Conservation (phyloP, 2,797 vertebrate genomes). For the Gorsachius magnificus region DNA sequence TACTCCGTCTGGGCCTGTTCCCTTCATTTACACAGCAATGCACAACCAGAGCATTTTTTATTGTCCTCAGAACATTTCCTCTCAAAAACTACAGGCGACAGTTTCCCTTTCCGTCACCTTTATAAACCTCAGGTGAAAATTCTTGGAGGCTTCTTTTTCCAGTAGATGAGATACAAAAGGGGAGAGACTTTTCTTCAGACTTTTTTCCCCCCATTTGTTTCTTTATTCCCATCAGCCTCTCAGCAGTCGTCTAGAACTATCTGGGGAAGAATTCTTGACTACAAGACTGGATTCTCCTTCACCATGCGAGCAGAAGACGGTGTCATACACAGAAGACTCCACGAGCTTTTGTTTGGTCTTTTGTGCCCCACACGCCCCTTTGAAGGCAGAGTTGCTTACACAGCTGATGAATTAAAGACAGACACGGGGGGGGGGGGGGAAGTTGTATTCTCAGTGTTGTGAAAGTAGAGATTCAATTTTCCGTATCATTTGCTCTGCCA, state of each 20-base stretch:
- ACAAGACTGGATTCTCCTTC: background rate
- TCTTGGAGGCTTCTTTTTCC: background rate
- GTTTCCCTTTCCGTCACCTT: background rate
- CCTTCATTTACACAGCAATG: background rate
- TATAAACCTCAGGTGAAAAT: background rate
- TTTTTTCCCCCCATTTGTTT: background rate
- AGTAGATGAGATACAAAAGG: background rate
- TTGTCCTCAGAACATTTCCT: background rate
- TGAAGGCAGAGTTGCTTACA: background rate
- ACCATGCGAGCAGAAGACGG: background rate
- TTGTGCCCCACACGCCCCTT: background rate
- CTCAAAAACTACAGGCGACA: background rate
- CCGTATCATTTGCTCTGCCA: conserved; percentile 4
- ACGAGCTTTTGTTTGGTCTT: background rate
- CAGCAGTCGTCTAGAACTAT: background rate
- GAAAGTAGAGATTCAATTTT: conserved; percentile 31
- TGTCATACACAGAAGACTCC: background rate
- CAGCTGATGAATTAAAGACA: background rate
- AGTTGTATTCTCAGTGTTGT: background rate
- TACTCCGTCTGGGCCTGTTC: background rate
- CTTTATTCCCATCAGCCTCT: background rate
- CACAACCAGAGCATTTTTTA: background rate
- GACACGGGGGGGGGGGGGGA: too few relatives aligned
- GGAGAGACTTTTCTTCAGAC: background rate
- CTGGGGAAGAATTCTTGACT: background rate